Conservation (phyloP, 2,888 invertebrate genomes). For the Drosophila rellima region DNA sequence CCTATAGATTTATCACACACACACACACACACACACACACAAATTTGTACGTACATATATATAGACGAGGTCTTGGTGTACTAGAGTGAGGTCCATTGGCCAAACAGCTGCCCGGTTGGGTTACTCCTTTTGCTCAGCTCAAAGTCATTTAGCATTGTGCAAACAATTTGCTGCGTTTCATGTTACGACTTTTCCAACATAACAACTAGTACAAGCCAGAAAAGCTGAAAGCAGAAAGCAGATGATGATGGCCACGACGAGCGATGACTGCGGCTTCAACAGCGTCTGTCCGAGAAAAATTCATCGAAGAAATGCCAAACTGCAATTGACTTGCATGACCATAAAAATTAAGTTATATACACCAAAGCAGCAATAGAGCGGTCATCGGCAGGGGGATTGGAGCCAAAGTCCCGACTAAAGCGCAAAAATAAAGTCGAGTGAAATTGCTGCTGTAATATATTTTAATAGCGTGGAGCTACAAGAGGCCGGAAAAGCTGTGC, state of each 20-base stretch:
- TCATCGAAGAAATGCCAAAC: slow-evolving; percentile 81
- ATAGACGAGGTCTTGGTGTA: slow-evolving; percentile 1
- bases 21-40: slow-evolving; percentile 12
- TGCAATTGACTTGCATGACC: slow-evolving; percentile 83
- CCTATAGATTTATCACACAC: slow-evolving; percentile 42
- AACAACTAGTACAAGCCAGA: slow-evolving; percentile 47
- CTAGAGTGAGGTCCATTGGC: slow-evolving; percentile 8
- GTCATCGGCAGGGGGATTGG: slow-evolving; percentile 3
- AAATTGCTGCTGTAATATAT: slow-evolving; percentile 81
- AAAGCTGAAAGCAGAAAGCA: slow-evolving; percentile 27
- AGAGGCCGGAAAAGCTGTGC: slow-evolving; percentile 50
- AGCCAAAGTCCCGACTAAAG: slow-evolving; percentile 39
- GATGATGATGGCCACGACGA: slow-evolving; percentile 55
- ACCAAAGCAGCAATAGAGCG: slow-evolving; percentile 51
- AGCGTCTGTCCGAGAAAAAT: slow-evolving; percentile 44
- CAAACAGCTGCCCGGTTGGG: slow-evolving; percentile 27
- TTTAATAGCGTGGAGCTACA: slow-evolving; percentile 66
- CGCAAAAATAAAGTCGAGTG: slow-evolving; percentile 78
- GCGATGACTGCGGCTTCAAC: slow-evolving; percentile 16
- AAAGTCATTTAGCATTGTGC: slow-evolving; percentile 67
- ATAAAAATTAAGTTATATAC: slow-evolving; percentile 83
- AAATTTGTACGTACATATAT: not conserved
- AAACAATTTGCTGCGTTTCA: slow-evolving; percentile 77
- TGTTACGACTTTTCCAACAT: slow-evolving; percentile 67
- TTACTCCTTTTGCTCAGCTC: slow-evolving; percentile 37